These are phyloP conservation scores for Drosophila bocki DNA, from an alignment of 1,140 invertebrate genomes.

Conservation along the genomic window DNA sequence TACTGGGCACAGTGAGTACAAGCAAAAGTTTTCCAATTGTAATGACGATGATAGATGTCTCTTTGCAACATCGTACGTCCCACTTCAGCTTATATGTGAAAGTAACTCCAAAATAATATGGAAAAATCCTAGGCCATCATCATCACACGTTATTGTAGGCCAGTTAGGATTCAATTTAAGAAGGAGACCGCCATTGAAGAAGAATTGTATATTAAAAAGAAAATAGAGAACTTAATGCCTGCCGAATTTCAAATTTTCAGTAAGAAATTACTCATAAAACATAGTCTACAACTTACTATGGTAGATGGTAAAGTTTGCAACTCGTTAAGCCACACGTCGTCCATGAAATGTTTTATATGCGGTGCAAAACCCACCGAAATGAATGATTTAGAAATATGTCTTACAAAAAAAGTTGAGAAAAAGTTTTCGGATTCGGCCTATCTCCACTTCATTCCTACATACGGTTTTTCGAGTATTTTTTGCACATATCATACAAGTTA, in stretches of 20 bases:
- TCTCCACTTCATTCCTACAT: too few species aligned
- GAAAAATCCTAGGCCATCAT: constrained; percentile 39
- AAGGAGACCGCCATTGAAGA: constrained; percentile 24
- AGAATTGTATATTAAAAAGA: constrained; percentile 32
- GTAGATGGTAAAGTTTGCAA: background rate
- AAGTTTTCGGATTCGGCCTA: too few species aligned
- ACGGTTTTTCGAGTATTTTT: too few species aligned
- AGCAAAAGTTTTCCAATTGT: background rate
- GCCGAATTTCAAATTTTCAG: too few species aligned
- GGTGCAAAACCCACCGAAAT: background rate
- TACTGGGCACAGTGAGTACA: background rate
- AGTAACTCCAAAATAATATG: constrained; percentile 26
- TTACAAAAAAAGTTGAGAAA: too few species aligned
- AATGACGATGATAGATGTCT: background rate
- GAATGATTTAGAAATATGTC: too few species aligned
- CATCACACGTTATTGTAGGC: constrained; percentile 21
- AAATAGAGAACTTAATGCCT: constrained; percentile 5
- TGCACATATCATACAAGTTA: too few species aligned
- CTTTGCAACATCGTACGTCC: background rate
- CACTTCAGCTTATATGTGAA: constrained; percentile 2
- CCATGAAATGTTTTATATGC: background rate
- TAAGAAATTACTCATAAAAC: background rate
- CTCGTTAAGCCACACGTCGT: background rate
- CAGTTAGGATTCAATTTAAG: constrained; percentile 38
- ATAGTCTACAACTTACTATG: background rate